Conservation (phyloP, 2,113 vertebrate species). For the Ptilonorhynchus violaceus region DNA sequence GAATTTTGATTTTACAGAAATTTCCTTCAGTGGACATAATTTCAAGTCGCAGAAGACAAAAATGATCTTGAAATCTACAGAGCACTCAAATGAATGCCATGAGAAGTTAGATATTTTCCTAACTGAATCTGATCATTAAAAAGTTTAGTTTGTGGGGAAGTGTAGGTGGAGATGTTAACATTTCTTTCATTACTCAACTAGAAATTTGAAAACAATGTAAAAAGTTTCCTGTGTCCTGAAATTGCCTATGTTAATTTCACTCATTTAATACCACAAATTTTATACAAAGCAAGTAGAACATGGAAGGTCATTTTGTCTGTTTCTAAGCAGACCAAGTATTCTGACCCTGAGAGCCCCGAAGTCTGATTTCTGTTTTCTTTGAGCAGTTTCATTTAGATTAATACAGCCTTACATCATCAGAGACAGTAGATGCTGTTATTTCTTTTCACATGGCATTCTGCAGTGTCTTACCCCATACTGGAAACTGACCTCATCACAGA, state of each 20-base stretch:
- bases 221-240: conserved; percentile 22
- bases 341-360: background rate
- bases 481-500: background rate
- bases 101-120: background rate
- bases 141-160: conserved; percentile 52
- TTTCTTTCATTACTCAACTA: conserved; percentile 46
- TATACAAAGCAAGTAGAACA: background rate
- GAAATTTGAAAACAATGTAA: conserved; percentile 28
- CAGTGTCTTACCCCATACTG: background rate
- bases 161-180: conserved; percentile 59
- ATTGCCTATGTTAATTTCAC: background rate
- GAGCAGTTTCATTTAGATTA: background rate
- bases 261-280: background rate
- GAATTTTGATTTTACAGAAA: background rate
- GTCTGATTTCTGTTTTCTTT: background rate
- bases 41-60: background rate
- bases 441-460: background rate
- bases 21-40: background rate
- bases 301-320: background rate
- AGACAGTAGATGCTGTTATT: background rate
- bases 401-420: background rate
- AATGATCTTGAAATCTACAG: background rate
- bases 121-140: conserved; percentile 15
- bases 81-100: background rate
- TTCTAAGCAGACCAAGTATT: background rate